Base-by-base conservation (phyloP, 23 tunicate species). In the Oikopleura dioica region DNA sequence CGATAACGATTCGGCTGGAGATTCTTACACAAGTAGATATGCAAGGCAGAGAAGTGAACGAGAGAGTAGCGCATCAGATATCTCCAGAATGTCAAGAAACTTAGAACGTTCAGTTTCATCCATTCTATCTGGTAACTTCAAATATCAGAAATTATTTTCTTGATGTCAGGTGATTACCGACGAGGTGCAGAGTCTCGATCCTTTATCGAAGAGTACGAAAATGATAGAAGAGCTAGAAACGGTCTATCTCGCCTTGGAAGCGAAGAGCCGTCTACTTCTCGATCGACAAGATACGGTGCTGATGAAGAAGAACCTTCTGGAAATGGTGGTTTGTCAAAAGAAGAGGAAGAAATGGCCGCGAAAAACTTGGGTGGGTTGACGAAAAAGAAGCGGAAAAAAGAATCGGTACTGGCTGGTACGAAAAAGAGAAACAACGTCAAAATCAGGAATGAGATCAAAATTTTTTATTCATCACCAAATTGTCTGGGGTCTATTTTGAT, bases 111-210 rank as follows among this genome's bases (percentile, higher is more conserved):
- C 72, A 28, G 72, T 63, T 63, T 63, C 72, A 31, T 63, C 72
- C 29, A 63, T 63, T 21, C 33, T 63, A 28, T 63, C 72, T 28
- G n/a, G n/a, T n/a, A n/a, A n/a, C n/a, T n/a, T n/a, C n/a, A n/a
- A n/a, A n/a, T n/a, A n/a, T n/a, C n/a, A n/a, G n/a, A n/a, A n/a
- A n/a, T n/a, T n/a, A n/a, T n/a, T n/a, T n/a, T n/a, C n/a, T n/a
- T n/a, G n/a, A n/a, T n/a, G n/a, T n/a, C n/a, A n/a, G 72, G 72
- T 16, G 72, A 63, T 63, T 63, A 63, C 33, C 72, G 72, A 31
- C 16, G 72, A 63, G 72, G 5, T 2, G 26, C 30, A 63, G 72
- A 63, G 4, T 12, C 16, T 63, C 16, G 32, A 63, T 23, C 16
- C 16, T 63, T 63, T 63, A 21, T 63, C 4, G 72, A 63, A 63